Evolutionary conservation across 2,113 vertebrate genomes (phyloP), one percentile per base, ranked within the genome.

Genomic region (Rallus limicola): DNA sequence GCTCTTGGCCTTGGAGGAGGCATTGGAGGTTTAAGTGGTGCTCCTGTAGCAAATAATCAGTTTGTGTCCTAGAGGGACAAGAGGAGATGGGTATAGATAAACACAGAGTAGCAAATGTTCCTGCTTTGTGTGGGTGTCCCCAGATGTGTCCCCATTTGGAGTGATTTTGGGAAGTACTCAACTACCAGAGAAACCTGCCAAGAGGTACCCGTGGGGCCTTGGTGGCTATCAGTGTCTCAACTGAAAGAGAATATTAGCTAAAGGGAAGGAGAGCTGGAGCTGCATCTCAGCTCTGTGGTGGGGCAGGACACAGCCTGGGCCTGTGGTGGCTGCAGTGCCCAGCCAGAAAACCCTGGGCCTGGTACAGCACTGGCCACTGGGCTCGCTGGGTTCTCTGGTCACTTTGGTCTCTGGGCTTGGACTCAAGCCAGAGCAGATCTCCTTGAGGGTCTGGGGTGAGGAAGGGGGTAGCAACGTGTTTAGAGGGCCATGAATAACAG

Each of bases 371-470:
- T 52, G 53, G 95, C 96, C 96, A 86, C 89, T 3, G 59, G 84
- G 95, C 94, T 86, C 67, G 70, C 70, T 65, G 79, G 65, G 29
- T 77, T 94, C 62, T 74, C 88, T 94, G 76, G 88, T 96, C n/a
- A n/a, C 92, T 97, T 91, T 34, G 72, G 95, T 91, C 97, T 95
- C 93, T 83, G 93, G 97, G 97, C 98, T 98, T 98, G 97, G 97
- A 97, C 63, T 96, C 34, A 80, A 95, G 98, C 97, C 97, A 97
- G 97, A 94, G 95, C 60, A 97, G 91, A 98, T 98, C 98, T 97
- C 96, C 92, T 96, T 29, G 69, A 97, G 90, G 85, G 88, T 78
- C 77, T 82, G 56, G 60, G 40, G 40, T 29, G 42, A 75, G 88
- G 26, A 84, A 40, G 23, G 4, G 74, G 33, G 11, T 34, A 59